A percentile compares a stretch with the other conserved stretches of the same genome.
Conservation (phyloP, 2,113 vertebrate species). For the Anser cygnoides region DNA sequence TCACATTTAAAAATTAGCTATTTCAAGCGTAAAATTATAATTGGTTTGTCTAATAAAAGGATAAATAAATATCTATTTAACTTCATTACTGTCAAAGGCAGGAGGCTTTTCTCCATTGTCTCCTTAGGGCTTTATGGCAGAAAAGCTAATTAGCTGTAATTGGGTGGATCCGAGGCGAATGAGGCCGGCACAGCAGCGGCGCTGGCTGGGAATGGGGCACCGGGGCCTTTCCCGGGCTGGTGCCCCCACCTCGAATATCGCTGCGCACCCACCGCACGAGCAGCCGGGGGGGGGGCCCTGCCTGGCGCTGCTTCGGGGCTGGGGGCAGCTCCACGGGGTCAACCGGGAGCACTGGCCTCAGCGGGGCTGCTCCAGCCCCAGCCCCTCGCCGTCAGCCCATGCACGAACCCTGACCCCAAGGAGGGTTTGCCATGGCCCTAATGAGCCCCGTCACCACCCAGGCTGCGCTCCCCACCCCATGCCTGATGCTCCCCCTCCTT, state of each 20-base stretch:
- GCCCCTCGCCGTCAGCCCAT: too few species aligned
- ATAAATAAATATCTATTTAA: conserved; percentile 82
- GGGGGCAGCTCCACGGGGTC: too few species aligned
- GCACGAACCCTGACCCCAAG: not conserved
- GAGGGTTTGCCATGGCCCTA: not conserved
- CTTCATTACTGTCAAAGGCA: conserved; percentile 76
- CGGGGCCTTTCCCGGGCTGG: not conserved
- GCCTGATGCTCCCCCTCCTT: not conserved
- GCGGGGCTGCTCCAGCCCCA: not conserved
- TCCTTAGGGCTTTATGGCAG: conserved; percentile 68
- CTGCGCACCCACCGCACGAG: not conserved
- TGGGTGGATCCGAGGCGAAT: conserved; percentile 67
- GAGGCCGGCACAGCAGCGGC: not conserved
- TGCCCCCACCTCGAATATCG: accelerated
- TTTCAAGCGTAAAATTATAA: conserved; percentile 74
- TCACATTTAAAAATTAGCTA: conserved; percentile 70
- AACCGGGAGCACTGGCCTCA: not conserved
- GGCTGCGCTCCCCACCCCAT: not conserved
- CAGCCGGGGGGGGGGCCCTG: too few species aligned
- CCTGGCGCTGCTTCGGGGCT: too few species aligned
- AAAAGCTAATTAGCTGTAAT: conserved; percentile 79
- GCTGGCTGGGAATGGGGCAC: conserved; percentile 44
- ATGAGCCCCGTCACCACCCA: accelerated
- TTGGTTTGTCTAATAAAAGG: conserved; percentile 79
- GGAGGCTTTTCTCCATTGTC: conserved; percentile 69